A percentile compares a stretch with the other conserved stretches of the same genome.
Conservation (phyloP, 2,797 vertebrate species). For the Mycteria americana region DNA sequence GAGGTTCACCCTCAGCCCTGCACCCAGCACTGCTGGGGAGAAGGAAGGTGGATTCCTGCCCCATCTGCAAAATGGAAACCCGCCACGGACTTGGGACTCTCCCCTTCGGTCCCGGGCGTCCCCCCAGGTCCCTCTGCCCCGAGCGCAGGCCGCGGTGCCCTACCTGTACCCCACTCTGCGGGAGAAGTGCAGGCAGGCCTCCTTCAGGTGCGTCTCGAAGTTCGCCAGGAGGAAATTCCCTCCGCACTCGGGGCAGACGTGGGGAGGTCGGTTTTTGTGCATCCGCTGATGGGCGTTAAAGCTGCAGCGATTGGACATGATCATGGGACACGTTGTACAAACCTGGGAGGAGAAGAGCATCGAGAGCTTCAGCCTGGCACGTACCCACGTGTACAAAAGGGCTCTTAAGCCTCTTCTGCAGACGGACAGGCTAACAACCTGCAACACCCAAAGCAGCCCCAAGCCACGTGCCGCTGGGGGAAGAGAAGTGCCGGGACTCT, state of each 20-base stretch:
- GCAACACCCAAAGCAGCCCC: neutral
- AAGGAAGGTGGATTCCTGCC: neutral
- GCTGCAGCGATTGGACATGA: conserved; percentile 90
- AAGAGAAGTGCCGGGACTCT: neutral
- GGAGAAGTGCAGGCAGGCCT: conserved; percentile 90
- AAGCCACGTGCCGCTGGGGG: fast-evolving
- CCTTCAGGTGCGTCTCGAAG: conserved; percentile 85
- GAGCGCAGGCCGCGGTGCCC: neutral
- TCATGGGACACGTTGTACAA: conserved; percentile 90
- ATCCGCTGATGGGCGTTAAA: conserved; percentile 87
- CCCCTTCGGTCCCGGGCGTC: fast-evolving
- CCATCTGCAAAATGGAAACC: fast-evolving
- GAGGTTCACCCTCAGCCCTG: neutral
- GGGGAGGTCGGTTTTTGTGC: conserved; percentile 85
- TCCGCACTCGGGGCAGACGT: conserved; percentile 93
- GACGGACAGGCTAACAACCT: neutral
- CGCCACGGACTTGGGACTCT: fast-evolving
- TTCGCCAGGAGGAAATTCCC: conserved; percentile 80
- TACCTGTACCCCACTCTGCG: conserved; percentile 95
- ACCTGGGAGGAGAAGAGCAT: conserved; percentile 67
- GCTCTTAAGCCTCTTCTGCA: neutral
- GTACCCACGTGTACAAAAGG: fast-evolving
- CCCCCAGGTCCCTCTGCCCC: neutral
- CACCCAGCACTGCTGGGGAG: no score
- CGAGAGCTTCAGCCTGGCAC: neutral